Conservation (phyloP, 2,113 vertebrate genomes). For the Peromyscus californicus region DNA sequence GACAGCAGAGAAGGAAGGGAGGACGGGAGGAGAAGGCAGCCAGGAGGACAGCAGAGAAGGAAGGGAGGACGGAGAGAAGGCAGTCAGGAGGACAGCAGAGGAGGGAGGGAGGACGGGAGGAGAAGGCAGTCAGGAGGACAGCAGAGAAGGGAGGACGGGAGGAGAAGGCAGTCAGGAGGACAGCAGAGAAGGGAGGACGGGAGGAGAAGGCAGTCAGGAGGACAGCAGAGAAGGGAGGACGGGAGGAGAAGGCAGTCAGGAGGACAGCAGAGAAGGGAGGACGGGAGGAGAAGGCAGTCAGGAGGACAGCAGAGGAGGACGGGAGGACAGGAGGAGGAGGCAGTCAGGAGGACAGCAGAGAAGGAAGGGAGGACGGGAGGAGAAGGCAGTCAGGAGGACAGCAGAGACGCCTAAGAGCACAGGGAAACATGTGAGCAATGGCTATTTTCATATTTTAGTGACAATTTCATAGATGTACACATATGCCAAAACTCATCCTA, state of each 20-base stretch:
- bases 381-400: too few species aligned
- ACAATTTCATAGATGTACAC: not conserved
- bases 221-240: not conserved
- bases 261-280: not conserved
- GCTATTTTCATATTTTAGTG: not conserved
- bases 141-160: too few species aligned
- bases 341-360: too few species aligned
- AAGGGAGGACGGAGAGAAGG: not conserved
- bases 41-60: not conserved
- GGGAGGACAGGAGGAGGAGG: too few species aligned
- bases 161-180: not conserved
- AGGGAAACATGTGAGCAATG: not conserved
- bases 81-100: not conserved
- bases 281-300: too few species aligned
- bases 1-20: too few species aligned
- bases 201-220: too few species aligned
- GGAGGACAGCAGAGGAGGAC: too few species aligned
- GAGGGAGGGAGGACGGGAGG: not conserved
- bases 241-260: not conserved
- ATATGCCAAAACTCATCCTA: not conserved
- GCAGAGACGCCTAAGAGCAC: not conserved
- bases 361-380: too few species aligned
- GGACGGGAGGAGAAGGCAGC: too few species aligned
- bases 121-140: not conserved
- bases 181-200: not conserved